Evolutionary conservation across 2,888 invertebrate species (phyloP).

Genomic region (Malthinus seriepunctatus): DNA sequence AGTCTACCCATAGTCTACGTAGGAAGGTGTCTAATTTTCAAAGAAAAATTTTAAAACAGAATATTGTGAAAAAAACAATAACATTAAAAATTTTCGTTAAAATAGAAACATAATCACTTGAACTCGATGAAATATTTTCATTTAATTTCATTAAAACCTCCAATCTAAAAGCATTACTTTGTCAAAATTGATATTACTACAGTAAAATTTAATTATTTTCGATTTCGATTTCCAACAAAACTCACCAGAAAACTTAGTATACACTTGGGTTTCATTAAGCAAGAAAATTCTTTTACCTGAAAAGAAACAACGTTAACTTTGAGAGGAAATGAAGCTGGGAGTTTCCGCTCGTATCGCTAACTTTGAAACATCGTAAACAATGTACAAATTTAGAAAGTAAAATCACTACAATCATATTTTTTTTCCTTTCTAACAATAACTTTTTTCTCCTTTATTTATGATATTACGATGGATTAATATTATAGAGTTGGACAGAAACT

Average conservation of each 20-base stretch:
- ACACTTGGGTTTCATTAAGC: constrained; percentile 15
- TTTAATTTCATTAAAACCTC: no score
- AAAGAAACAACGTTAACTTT: constrained; percentile 24
- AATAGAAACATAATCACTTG: no score
- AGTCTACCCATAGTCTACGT: no score
- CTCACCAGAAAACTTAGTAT: constrained; percentile 8
- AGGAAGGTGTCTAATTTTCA: no score
- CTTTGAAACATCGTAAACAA: constrained; percentile 22
- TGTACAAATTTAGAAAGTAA: constrained; percentile 18
- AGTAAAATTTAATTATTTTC: no score
- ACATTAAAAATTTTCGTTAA: no score
- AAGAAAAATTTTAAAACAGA: no score
- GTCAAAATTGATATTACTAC: no score
- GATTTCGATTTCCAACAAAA: constrained; percentile 1
- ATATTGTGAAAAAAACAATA: no score
- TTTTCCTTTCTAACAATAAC: constrained; percentile 12
- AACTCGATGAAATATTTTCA: no score
- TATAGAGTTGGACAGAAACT: no score
- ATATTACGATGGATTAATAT: background rate
- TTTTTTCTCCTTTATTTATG: background rate
- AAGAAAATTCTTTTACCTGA: constrained; percentile 26
- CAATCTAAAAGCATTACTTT: no score
- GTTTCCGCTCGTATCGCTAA: constrained; percentile 21
- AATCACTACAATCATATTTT: constrained; percentile 21
- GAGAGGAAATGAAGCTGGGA: constrained; percentile 18